Percentiles rank a stretch among this genome's conserved stretches.
Evolutionary conservation across 2,888 invertebrate species (phyloP).

Genomic region (Melinaea menophilus): DNA sequence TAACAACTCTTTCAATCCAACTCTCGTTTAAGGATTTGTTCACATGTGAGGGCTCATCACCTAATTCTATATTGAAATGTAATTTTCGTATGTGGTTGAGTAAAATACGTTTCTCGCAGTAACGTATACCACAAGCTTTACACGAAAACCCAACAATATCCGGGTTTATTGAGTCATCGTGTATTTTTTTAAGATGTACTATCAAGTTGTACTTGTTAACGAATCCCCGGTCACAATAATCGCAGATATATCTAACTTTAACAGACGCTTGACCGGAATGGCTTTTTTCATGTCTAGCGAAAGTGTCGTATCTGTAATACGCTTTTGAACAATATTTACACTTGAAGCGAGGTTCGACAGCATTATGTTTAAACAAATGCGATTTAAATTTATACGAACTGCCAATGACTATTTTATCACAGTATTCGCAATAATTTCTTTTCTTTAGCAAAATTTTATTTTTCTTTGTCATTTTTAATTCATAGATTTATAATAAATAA

Average conservation of each 20-base stretch:
- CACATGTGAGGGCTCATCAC: slow-evolving; percentile 32
- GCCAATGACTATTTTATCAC: slow-evolving; percentile 44
- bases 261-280: slow-evolving; percentile 12
- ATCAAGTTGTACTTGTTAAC: slow-evolving; percentile 53
- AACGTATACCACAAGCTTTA: slow-evolving; percentile 46
- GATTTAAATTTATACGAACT: slow-evolving; percentile 43
- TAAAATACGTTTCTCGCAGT: slow-evolving; percentile 53
- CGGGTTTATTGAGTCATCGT: slow-evolving; percentile 43
- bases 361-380: slow-evolving; percentile 50
- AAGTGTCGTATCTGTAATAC: slow-evolving; percentile 52
- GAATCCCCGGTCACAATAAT: slow-evolving; percentile 54
- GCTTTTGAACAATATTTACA: slow-evolving; percentile 49
- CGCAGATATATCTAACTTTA: slow-evolving; percentile 37
- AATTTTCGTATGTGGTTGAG: slow-evolving; percentile 52
- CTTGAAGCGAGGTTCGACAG: slow-evolving; percentile 43
- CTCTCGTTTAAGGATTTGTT: slow-evolving; percentile 53
- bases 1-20: slow-evolving; percentile 54
- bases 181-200: slow-evolving; percentile 47
- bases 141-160: slow-evolving; percentile 40
- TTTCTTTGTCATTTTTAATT: neutral
- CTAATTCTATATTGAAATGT: slow-evolving; percentile 47
- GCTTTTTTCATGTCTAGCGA: slow-evolving; percentile 40
- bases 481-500: too few species aligned
- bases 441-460: slow-evolving; percentile 30
- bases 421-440: slow-evolving; percentile 42